Evolutionary conservation across 2,888 invertebrate genomes (phyloP), one percentile per base, ranked within the genome.

Genomic region (Spicauda simplicius): DNA sequence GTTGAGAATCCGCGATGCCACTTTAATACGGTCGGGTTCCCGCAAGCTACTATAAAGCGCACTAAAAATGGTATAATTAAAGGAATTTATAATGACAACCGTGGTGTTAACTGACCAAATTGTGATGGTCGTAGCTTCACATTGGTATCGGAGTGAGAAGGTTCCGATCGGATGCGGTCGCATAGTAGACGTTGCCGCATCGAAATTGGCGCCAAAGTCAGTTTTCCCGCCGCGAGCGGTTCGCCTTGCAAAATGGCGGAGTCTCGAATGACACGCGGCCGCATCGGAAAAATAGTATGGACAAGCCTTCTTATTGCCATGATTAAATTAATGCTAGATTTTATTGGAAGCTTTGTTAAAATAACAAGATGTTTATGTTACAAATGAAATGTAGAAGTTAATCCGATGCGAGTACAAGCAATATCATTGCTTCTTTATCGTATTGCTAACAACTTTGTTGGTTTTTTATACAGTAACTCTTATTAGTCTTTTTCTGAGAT

Each of bases 161-260:
- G 64, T 65, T 64, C 50, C 78, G 74, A 80, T 77, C 73, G 75
- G 78, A 81, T 78, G 77, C 76, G 83, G 84, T 78, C 80, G 83
- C 73, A 69, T 86, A 79, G 72, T 77, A 81, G 83, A 80, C 80
- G 76, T 78, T 73, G 82, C 73, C 81, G 83, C 83, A 82, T 86
- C 85, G 84, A 91, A 91, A 91, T 91, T 88, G 89, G 91, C 91
- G 91, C 91, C 90, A 87, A 91, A 91, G 90, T 90, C 84, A 87
- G 90, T 90, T 91, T 89, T 88, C 90, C 88, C 89, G 90, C 87
- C 84, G 83, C 88, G 83, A 86, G 87, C 87, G 83, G 91, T 87
- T 91, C 86, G 91, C 91, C 90, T 92, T 91, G 91, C 91, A 90
- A 89, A 85, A 90, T 90, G 91, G 90, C 90, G 85, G 84, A 80